These are phyloP conservation scores for Acleris cristana DNA, from an alignment of 2,888 invertebrate genomes.

Conservation along the genomic window DNA sequence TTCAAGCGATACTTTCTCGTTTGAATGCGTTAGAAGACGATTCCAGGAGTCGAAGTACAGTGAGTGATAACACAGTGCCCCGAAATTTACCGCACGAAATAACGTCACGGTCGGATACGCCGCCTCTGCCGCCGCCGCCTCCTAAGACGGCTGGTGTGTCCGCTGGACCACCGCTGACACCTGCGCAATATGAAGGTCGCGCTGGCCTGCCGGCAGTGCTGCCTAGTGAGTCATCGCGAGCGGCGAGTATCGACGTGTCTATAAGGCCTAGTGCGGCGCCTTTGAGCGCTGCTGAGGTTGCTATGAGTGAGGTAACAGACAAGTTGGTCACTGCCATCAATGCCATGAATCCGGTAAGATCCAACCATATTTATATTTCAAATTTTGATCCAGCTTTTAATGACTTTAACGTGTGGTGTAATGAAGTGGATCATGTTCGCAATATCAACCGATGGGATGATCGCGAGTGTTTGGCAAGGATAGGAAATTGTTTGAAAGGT, in stretches of 20 bases:
- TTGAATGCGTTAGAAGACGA: neutral
- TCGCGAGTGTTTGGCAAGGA: neutral
- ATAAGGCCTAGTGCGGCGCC: neutral
- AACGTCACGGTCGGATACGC: neutral
- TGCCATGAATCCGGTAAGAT: neutral
- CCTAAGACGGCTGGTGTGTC: neutral
- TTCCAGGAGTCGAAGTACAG: neutral
- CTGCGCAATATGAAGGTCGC: neutral
- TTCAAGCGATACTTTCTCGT: slow-evolving; percentile 3
- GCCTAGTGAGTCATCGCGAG: neutral
- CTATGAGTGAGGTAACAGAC: neutral
- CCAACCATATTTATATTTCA: neutral
- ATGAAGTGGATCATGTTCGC: neutral
- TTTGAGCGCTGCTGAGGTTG: neutral
- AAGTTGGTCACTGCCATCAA: neutral
- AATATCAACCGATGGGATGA: neutral
- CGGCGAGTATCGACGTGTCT: neutral
- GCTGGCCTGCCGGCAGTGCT: neutral
- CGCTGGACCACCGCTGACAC: no score
- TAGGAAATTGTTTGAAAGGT: neutral
- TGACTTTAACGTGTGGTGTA: neutral
- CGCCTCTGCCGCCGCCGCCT: neutral
- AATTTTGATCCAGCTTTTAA: neutral
- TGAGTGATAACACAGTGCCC: neutral
- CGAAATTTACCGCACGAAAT: neutral